Percentiles rank a stretch among this genome's conserved stretches.
Conservation (phyloP, 1,140 invertebrate species). For the Lordiphosa collinella region DNA sequence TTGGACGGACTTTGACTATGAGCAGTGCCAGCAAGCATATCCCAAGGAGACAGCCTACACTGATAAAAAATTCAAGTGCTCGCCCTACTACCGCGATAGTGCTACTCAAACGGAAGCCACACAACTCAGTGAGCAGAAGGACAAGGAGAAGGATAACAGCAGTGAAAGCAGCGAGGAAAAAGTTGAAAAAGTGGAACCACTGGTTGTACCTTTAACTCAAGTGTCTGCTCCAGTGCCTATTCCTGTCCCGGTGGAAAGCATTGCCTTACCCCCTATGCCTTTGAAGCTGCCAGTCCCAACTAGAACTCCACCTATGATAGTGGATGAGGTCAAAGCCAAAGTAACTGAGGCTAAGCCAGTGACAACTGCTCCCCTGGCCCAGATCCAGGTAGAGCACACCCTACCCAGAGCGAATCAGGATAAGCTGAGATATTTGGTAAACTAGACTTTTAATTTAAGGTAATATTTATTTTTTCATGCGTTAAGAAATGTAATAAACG, state of each 20-base stretch:
- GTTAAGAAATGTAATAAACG: slow-evolving; percentile 21
- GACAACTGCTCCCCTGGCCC: neutral
- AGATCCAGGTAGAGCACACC: slow-evolving; percentile 6
- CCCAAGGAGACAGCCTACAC: slow-evolving; percentile 62
- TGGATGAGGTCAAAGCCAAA: slow-evolving; percentile 5
- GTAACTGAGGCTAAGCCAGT: slow-evolving; percentile 2
- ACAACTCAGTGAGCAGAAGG: slow-evolving; percentile 32
- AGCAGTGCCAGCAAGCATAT: slow-evolving; percentile 57
- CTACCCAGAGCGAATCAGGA: slow-evolving; percentile 30
- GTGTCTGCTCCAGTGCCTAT: neutral
- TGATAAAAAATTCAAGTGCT: slow-evolving; percentile 61
- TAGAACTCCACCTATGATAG: slow-evolving; percentile 7
- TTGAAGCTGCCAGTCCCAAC: slow-evolving; percentile 23
- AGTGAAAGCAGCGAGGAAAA: slow-evolving; percentile 54
- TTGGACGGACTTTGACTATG: slow-evolving; percentile 55
- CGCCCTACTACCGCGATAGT: slow-evolving; percentile 53
- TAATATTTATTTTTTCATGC: slow-evolving; percentile 49
- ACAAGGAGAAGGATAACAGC: slow-evolving; percentile 27
- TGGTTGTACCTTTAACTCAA: slow-evolving; percentile 1
- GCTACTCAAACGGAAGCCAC: slow-evolving; percentile 13
- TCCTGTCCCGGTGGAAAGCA: slow-evolving; percentile 20
- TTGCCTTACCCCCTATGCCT: slow-evolving; percentile 50
- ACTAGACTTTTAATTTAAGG: slow-evolving; percentile 27
- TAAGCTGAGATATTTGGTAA: slow-evolving; percentile 48
- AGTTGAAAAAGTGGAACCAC: neutral